phyloP scores from a whole-genome alignment of 2,113 vertebrate genomes.

The Larimichthys polyactis region DNA sequence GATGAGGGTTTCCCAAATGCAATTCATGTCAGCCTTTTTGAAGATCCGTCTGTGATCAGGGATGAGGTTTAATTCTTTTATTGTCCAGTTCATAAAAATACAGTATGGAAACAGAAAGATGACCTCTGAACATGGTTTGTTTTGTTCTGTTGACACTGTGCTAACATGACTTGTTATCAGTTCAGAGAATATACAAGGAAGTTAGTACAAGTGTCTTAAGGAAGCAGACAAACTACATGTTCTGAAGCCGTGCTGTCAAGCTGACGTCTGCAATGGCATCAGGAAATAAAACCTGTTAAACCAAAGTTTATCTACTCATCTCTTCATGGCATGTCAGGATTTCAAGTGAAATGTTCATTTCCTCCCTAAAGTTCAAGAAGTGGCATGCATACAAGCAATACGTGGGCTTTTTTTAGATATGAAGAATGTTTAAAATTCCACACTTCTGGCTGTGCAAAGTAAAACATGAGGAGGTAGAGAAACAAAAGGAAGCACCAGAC shows the following conservation, averaged over 20 bases:
- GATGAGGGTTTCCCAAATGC: conserved; percentile 14
- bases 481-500: conserved; percentile 37
- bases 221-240: neutral
- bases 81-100: neutral
- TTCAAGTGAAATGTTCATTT: neutral
- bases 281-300: conserved; percentile 34
- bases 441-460: neutral
- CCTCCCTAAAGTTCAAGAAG: neutral
- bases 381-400: neutral
- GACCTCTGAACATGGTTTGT: too few relatives aligned
- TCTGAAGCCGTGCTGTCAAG: neutral
- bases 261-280: neutral
- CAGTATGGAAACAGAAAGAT: neutral
- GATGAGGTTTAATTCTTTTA: neutral
- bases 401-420: neutral
- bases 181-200: conserved; percentile 16
- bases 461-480: conserved; percentile 52
- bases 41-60: neutral
- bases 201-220: conserved; percentile 13
- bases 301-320: conserved; percentile 38
- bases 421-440: neutral
- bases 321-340: neutral
- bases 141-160: conserved; percentile 2
- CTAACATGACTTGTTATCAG: neutral
- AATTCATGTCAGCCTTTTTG: conserved; percentile 6